Percentiles rank a stretch among this genome's conserved stretches.
These are phyloP conservation scores for Nomada ruficornis DNA, from an alignment of 2,888 invertebrate species.

Conservation along the genomic window DNA sequence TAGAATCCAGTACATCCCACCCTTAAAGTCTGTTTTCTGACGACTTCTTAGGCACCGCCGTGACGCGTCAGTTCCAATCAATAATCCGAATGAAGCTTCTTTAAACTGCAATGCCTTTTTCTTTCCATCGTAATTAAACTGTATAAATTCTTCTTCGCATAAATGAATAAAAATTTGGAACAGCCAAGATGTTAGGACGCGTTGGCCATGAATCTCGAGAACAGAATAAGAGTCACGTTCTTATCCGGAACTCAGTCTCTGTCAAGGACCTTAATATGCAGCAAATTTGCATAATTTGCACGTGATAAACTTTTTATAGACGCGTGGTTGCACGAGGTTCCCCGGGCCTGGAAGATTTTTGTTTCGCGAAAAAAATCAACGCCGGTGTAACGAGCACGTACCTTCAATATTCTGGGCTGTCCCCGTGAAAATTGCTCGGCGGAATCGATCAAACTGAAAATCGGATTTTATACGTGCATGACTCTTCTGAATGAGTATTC, in stretches of 20 bases:
- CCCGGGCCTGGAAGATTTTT: not conserved
- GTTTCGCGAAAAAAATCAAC: not conserved
- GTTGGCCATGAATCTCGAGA: not conserved
- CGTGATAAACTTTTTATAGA: conserved; percentile 17
- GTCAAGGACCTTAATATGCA: not conserved
- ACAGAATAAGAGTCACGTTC: conserved; percentile 6
- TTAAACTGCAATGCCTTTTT: not conserved
- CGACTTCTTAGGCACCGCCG: not conserved
- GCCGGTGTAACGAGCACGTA: not conserved
- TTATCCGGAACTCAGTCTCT: not conserved
- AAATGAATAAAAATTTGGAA: not conserved
- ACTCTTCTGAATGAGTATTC: not conserved
- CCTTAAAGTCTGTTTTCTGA: not conserved
- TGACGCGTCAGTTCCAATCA: too few species aligned
- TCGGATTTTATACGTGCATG: not conserved
- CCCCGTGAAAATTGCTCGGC: not conserved
- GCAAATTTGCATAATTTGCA: conserved; percentile 20
- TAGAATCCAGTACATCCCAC: not conserved
- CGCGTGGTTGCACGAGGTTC: not conserved
- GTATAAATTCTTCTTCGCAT: not conserved
- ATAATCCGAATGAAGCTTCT: not conserved
- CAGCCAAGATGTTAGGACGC: not conserved
- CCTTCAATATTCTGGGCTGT: not conserved
- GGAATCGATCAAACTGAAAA: conserved; percentile 1
- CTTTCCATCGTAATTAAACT: not conserved